These are phyloP conservation scores for Scortum barcoo DNA, from an alignment of 2,113 vertebrate genomes.

Conservation along the genomic window DNA sequence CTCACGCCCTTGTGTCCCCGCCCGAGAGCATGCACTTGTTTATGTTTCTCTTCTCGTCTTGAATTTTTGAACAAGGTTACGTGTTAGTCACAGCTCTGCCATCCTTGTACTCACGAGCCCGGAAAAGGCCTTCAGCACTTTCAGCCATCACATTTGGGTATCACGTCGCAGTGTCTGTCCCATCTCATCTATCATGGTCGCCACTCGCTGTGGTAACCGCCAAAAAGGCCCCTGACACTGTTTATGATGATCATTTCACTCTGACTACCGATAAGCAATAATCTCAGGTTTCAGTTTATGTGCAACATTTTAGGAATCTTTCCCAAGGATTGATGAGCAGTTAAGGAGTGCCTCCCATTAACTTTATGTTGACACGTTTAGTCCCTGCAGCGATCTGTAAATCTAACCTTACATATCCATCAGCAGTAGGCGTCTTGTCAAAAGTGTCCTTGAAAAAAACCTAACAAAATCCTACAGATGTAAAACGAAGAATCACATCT, in stretches of 20 bases:
- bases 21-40: slow-evolving; percentile 10
- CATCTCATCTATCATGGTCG: slow-evolving; percentile 26
- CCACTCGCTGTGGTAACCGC: background rate
- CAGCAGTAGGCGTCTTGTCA: slow-evolving; percentile 40
- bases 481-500: background rate
- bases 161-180: slow-evolving; percentile 28
- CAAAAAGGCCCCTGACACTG: background rate
- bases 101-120: slow-evolving; percentile 10
- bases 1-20: slow-evolving; percentile 16
- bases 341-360: slow-evolving; percentile 37
- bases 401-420: slow-evolving; percentile 45
- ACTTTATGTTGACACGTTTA: slow-evolving; percentile 40
- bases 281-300: slow-evolving; percentile 10
- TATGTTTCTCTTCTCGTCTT: slow-evolving; percentile 37
- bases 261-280: slow-evolving; percentile 20
- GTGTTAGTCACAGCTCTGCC: slow-evolving; percentile 12
- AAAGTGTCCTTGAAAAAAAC: slow-evolving; percentile 56
- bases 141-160: slow-evolving; percentile 32
- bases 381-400: slow-evolving; percentile 43
- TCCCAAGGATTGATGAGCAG: slow-evolving; percentile 18
- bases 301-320: slow-evolving; percentile 24
- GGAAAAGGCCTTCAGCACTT: slow-evolving; percentile 13
- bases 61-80: slow-evolving; percentile 63
- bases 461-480: slow-evolving; percentile 5
- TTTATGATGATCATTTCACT: slow-evolving; percentile 12